Evolutionary conservation across 2,797 vertebrate species (phyloP), one percentile per base, ranked within the genome.

Genomic region (Tinamus major): DNA sequence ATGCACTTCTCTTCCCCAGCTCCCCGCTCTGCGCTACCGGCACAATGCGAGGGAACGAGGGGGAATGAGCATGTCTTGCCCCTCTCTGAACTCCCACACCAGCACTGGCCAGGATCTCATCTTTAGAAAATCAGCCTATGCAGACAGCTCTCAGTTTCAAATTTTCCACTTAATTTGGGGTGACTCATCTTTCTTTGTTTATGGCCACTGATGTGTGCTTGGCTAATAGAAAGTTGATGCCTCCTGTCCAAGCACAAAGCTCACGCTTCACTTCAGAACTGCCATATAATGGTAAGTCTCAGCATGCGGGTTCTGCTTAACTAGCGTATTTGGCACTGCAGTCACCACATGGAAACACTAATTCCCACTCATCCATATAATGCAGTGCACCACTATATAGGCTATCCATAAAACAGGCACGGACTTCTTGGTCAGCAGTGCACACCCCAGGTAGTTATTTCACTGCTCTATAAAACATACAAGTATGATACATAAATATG

Each of bases 161-260:
- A 91, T 91, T 96, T 97, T 97, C 86, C 70, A 85, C 35, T 95
- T 95, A 93, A 94, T 94, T 91, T 95, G 58, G 58, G 56, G n/a
- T 74, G 82, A 92, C 44, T 95, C 77, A 87, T 89, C 84, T 96
- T 95, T 92, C 44, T 94, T 97, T 96, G 65, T 87, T 96, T 96
- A 72, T 35, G 61, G 59, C 42, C 81, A 63, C 48, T 86, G 82
- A 48, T 81, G 12, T 91, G 74, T 68, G 49, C 71, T 94, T 78
- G 65, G 26, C 44, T 95, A 87, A 87, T 65, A 93, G 61, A 90
- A 96, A 95, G 93, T 23, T 11, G 27, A 20, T 82, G 82, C n/a
- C 76, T 91, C 61, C 49, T 96, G 58, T 92, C 64, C 91, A 64
- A 95, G 67, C 33, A 94, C 31, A 92, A 93, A 89, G 41, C 63